A percentile compares a stretch with the other conserved stretches of the same genome.
Conservation (phyloP, 2,113 vertebrate genomes). For the Ariopsis seemanni region DNA sequence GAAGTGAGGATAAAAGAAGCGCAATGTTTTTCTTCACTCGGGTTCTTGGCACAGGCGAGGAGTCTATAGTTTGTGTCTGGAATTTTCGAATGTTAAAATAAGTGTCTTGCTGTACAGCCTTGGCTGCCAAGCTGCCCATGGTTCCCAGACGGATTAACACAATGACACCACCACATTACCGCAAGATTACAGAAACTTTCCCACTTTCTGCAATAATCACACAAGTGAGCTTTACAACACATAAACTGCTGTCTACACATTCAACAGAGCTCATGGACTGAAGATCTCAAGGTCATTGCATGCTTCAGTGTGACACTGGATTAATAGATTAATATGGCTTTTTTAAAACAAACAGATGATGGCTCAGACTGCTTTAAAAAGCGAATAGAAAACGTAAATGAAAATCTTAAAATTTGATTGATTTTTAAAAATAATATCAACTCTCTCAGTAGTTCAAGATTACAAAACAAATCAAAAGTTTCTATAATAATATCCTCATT, state of each 20-base stretch:
- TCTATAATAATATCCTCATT: background rate
- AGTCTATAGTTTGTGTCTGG: slow-evolving; percentile 54
- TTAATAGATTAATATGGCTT: background rate
- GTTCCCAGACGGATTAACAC: slow-evolving; percentile 48
- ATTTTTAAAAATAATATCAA: background rate
- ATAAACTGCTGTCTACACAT: slow-evolving; percentile 13
- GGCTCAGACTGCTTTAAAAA: background rate
- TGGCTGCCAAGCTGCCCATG: slow-evolving; percentile 42
- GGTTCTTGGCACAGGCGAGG: slow-evolving; percentile 22
- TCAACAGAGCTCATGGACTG: background rate
- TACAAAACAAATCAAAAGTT: background rate
- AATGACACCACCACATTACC: slow-evolving; percentile 50
- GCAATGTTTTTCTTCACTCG: slow-evolving; percentile 33
- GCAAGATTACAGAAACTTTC: slow-evolving; percentile 53
- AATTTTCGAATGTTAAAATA: slow-evolving; percentile 48
- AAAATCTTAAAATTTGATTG: background rate
- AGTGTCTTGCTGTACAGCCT: background rate
- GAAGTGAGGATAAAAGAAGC: background rate
- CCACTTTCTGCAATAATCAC: slow-evolving; percentile 35
- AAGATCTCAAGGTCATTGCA: background rate
- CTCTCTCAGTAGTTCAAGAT: background rate
- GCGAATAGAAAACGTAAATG: background rate
- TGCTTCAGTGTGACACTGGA: background rate
- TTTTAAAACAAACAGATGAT: background rate
- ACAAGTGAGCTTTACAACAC: background rate